Base-by-base conservation (phyloP, 2,888 invertebrate species). In the Eumerus sabulonum region DNA sequence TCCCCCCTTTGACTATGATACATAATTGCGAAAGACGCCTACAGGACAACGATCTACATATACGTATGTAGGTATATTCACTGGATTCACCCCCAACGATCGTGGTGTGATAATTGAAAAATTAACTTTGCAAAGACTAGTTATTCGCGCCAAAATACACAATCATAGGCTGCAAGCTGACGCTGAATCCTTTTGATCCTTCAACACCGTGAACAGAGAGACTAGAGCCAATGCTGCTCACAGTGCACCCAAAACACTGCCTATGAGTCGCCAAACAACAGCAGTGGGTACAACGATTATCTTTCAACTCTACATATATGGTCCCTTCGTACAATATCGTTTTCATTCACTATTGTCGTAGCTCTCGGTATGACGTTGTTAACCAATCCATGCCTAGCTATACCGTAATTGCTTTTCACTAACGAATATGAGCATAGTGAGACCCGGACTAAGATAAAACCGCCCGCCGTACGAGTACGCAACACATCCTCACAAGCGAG, bases 401-500 rank as follows among this genome's bases (percentile, higher is more conserved):
- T 14, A 48, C 36, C 64, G 50, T 60, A 71, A 60, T 47, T 70
- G 16, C 53, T 68, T 60, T 71, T 54, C 71, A 71, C 66, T 77
- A 53, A 64, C 74, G 73, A 67, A 66, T 54, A 54, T 56, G 50
- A 79, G 77, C 67, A 77, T 67, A 77, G 38, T 64, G 68, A n/a
- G 27, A 73, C 44, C 73, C 77, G 77, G n/a, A 68, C 68, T 68
- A 79, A 73, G 40, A 18, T 54, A 66, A 56, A 62, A 59, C 64
- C 59, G 74, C 73, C 68, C 73, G 74, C 68, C 74, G 68, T 56
- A 79, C 67, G 68, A 62, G 72, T n/a, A 27, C 7, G 27, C 27
- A 27, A 70, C 74, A 79, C 79, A 79, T 74, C 79, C 74, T 79
- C 50, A 79, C 59, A 68, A 73, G 73, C 79, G 79, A 79, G 74